These are phyloP conservation scores for Cladorhizidae sp. DNA, from an alignment of 37 sponge, comb jelly and placozoan genomes.

Conservation along the genomic window DNA sequence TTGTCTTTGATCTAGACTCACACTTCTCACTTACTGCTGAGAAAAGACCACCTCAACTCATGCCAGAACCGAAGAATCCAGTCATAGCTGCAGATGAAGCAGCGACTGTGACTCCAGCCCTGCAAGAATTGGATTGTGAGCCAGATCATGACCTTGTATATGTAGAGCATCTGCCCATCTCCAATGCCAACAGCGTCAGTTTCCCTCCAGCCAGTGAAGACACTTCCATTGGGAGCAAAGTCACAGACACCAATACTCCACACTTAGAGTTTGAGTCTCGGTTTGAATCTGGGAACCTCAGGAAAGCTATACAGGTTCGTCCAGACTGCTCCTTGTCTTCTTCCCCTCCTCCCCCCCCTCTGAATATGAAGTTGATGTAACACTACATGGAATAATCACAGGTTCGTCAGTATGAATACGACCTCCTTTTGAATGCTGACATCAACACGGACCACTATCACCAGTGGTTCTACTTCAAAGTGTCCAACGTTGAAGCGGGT, in stretches of 20 bases:
- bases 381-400: slow-evolving; percentile 6
- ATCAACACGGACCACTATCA: slow-evolving; percentile 83
- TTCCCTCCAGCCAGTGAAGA: background rate
- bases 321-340: background rate
- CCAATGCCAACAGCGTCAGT: too few species aligned
- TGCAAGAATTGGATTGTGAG: too few species aligned
- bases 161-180: too few species aligned
- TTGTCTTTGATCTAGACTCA: slow-evolving; percentile 59
- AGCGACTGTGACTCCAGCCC: too few species aligned
- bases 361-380: background rate
- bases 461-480: slow-evolving; percentile 90
- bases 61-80: too few species aligned
- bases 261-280: slow-evolving; percentile 63
- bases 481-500: slow-evolving; percentile 47
- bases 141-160: too few species aligned
- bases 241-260: too few species aligned
- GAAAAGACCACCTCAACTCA: too few species aligned
- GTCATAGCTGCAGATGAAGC: too few species aligned
- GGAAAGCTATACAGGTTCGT: slow-evolving; percentile 77
- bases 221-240: slow-evolving; percentile 3
- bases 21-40: too few species aligned
- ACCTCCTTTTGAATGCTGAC: slow-evolving; percentile 79
- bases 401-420: slow-evolving; percentile 83
- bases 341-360: too few species aligned
- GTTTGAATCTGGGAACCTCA: slow-evolving; percentile 82